Evolutionary conservation across 2,888 invertebrate genomes (phyloP).

Genomic region (Drosophila parthenogenetica): DNA sequence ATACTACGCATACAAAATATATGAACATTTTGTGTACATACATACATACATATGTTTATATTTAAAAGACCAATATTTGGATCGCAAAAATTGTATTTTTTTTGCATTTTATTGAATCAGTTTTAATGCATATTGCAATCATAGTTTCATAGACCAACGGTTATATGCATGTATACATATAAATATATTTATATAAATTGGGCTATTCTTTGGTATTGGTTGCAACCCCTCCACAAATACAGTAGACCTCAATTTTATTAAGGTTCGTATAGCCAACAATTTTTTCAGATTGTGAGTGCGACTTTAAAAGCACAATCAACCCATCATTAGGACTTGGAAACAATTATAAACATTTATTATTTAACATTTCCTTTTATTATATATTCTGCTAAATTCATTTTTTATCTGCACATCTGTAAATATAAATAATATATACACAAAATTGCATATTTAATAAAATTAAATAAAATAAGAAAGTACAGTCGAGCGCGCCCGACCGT

Average conservation of each 20-base stretch:
- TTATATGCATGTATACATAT: too few relatives aligned
- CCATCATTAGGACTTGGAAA: conserved; percentile 4
- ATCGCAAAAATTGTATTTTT: not conserved
- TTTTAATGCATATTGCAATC: too few relatives aligned
- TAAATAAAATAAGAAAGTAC: too few relatives aligned
- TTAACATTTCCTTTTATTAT: conserved; percentile 1
- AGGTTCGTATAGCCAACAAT: conserved; percentile 36
- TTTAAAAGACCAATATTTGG: not conserved
- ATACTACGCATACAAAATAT: conserved; percentile 26
- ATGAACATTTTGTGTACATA: conserved; percentile 1
- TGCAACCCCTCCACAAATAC: conserved; percentile 2
- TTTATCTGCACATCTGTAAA: too few relatives aligned
- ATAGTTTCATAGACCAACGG: too few relatives aligned
- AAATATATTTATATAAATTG: not conserved
- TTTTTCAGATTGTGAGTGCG: conserved; percentile 13
- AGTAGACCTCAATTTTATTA: conserved; percentile 45
- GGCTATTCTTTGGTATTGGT: not conserved
- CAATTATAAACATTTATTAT: not conserved
- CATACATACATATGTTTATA: conserved; percentile 2
- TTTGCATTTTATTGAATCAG: not conserved
- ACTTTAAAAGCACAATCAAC: conserved; percentile 36
- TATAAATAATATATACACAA: too few relatives aligned
- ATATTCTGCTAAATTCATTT: not conserved
- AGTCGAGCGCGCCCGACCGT: too few relatives aligned
- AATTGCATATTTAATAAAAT: too few relatives aligned